These are phyloP conservation scores for Athene noctua DNA, from an alignment of 2,113 vertebrate genomes.

Conservation along the genomic window DNA sequence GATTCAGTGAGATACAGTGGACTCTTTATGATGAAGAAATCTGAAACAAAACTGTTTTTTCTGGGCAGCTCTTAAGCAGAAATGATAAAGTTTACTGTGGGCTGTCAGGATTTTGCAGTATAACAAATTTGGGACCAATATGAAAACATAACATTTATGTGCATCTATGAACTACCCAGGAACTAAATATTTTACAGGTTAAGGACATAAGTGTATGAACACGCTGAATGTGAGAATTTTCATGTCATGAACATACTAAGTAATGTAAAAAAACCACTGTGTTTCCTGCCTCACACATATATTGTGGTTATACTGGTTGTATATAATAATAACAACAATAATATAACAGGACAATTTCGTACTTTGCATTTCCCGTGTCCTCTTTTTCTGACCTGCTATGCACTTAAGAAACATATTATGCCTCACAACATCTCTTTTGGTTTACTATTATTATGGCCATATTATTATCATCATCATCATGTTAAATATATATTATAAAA, in stretches of 20 bases:
- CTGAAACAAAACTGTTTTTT: not conserved
- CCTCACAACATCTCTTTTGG: not conserved
- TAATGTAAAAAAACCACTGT: not conserved
- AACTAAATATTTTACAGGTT: not conserved
- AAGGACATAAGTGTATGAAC: not conserved
- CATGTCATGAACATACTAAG: not conserved
- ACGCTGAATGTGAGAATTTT: not conserved
- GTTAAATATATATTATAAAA: not conserved
- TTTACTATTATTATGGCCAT: not conserved
- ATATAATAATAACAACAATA: not conserved
- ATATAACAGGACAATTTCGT: not conserved
- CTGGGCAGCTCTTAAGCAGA: not conserved
- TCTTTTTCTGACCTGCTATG: not conserved
- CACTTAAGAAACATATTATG: not conserved
- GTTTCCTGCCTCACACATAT: not conserved
- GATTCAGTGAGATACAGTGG: not conserved
- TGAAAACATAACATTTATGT: not conserved
- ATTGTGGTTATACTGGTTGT: not conserved
- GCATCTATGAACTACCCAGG: not conserved
- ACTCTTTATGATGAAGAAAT: not conserved
- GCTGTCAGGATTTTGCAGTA: not conserved
- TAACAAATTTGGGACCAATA: not conserved
- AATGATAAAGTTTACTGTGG: not conserved
- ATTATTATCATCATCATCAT: not conserved
- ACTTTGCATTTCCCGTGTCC: not conserved